Base-by-base conservation (phyloP, 2,113 vertebrate species). In the Amblyornis subalaris region DNA sequence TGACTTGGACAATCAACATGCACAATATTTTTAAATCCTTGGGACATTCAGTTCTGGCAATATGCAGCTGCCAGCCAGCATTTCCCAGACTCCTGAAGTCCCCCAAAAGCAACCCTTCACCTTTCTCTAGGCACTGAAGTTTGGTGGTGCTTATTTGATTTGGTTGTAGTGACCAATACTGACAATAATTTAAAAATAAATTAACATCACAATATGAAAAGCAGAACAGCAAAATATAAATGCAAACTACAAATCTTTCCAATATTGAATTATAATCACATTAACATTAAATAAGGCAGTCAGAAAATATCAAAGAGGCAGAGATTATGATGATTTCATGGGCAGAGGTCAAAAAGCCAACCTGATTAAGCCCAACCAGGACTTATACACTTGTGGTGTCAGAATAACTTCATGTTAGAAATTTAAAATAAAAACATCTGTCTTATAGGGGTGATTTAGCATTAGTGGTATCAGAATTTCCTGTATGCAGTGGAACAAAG, bases 41-140 rank as follows among this genome's bases (percentile, higher is more conserved):
- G 4, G 86, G 61, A 94, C 83, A 53, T 95, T 88, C 72, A 86
- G 90, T 94, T 74, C 90, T 86, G 61, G 76, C 38, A 88, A 51
- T 17, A 11, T 7, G 44, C 12, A 80, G 44, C 14, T 2, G 2
- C 21, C 89, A 86, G 60, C 31, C 45, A 85, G 42, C 6, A 22
- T 18, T 94, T 90, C 79, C 48, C 95, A 86, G 42, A 18, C 62
- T 94, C 42, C 58, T 76, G 21, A 92, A 69, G 28, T 40, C 12
- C 14, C 45, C 33, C 57, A 7, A 20, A 55, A 88, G 5, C 62
- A 80, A 71, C 29, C 7, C 54, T 57, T 70, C n/a, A 10, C 70
- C 36, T 26, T 57, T 72, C 36, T 26, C 5, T 18, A 72, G n/a
- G 17, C 54, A 40, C 21, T 62, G 47, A 53, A 47, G 3, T 70